phyloP scores from a whole-genome alignment of 92 coral and sea anemone species.

The Porites cylindrica region DNA sequence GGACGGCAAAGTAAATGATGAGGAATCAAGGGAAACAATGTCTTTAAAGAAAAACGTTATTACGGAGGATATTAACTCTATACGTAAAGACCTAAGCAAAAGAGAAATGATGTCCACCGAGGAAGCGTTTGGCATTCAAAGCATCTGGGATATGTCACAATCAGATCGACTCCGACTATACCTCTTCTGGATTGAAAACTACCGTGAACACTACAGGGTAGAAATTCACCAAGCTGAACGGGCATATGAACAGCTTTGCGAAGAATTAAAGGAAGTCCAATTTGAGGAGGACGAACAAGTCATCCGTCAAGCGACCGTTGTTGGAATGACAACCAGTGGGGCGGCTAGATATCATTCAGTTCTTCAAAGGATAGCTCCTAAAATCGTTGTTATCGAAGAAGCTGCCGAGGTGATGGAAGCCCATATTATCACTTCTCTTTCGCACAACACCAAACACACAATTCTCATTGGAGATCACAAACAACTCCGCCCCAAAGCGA shows the following conservation, averaged over 20 bases:
- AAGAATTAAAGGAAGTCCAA: constrained; percentile 25
- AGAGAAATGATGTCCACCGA: constrained; percentile 47
- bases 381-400: constrained; percentile 83
- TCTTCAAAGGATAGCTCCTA: constrained; percentile 72
- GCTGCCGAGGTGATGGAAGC: constrained; percentile 95
- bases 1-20: too few relatives aligned
- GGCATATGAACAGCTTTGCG: constrained; percentile 55
- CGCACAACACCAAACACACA: constrained; percentile 73
- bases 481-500: constrained; percentile 88
- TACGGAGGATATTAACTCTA: constrained; percentile 17
- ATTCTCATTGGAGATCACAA: constrained; percentile 95
- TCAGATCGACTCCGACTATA: constrained; percentile 71
- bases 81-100: constrained; percentile 26
- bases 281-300: constrained; percentile 59
- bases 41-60: neutral
- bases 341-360: constrained; percentile 77
- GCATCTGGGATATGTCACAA: constrained; percentile 66
- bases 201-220: constrained; percentile 44
- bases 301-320: constrained; percentile 72
- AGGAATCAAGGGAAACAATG: neutral
- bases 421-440: constrained; percentile 82
- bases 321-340: constrained; percentile 88
- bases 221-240: constrained; percentile 47
- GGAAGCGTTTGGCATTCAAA: constrained; percentile 31
- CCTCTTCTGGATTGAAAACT: constrained; percentile 67